Base-by-base conservation (phyloP, 2,113 vertebrate genomes). In the Climacteris rufus region DNA sequence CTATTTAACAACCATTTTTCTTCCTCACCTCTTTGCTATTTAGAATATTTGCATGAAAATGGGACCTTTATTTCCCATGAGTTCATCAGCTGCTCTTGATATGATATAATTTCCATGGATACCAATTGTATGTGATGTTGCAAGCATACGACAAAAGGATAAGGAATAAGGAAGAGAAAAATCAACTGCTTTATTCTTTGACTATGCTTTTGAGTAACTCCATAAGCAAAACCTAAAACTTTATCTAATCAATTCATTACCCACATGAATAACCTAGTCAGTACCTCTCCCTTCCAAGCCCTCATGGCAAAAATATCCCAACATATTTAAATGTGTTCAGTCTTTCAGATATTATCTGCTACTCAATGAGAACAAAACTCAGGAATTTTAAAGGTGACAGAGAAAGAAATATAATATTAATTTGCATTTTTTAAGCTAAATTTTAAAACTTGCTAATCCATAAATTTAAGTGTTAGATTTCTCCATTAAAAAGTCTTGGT, bases 1-100 rank as follows among this genome's bases (percentile, higher is more conserved):
- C 59, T 89, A 86, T 97, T 96, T 96, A 94, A 90, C 92, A 93
- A 88, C 79, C 78, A 78, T 84, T 97, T 90, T 96, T 90, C 79
- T 95, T 90, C 52, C 83, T 87, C 57, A 90, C 76, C 83, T 90
- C 88, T 83, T 94, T 92, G 76, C 69, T 96, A 49, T 96, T 97
- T 94, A 96, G 83, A 93, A 87, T 94, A 95, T 96, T 93, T 96
- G 88, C 94, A 96, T 97, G 71, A 96, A 95, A 96, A 97, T 93
- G 61, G 83, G 86, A 83, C 87, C 77, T 96, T 96, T 97, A 96
- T 95, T 97, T 95, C 94, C 88, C 92, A 93, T 72, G 94, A 93
- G 93, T 96, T 96, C 88, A 64, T 95, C 96, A 92, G 85, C 76
- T 83, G 68, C 69, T 93, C 49, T 79, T 93, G 85, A 76, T 94